Evolutionary conservation across 2,888 invertebrate genomes (phyloP).

Genomic region (Macrophya annulata): DNA sequence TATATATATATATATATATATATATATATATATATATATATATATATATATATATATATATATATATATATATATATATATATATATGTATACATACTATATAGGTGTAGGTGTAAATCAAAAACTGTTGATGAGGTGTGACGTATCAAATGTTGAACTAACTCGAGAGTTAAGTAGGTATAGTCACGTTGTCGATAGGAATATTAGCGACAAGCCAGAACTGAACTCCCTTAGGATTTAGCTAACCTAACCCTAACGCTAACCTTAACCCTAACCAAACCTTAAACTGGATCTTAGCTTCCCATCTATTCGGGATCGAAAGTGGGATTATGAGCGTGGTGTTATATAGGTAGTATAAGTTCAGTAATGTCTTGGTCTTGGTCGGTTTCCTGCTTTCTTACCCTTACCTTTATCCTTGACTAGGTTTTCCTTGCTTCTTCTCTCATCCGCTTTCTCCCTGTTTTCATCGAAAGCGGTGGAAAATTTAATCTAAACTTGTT

Average conservation of each 20-base stretch:
- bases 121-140: constrained; percentile 19
- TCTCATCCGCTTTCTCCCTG: neutral
- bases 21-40: too few relatives aligned
- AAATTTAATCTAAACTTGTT: constrained; percentile 51
- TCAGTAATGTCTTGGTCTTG: neutral
- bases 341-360: neutral
- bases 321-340: constrained; percentile 7
- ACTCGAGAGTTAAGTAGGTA: neutral
- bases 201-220: constrained; percentile 17
- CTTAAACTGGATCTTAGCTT: constrained; percentile 35
- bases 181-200: constrained; percentile 43
- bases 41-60: too few relatives aligned
- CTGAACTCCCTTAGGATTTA: constrained; percentile 28
- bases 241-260: constrained; percentile 28
- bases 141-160: constrained; percentile 24
- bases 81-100: too few relatives aligned
- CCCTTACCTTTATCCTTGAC: constrained; percentile 4
- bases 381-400: neutral
- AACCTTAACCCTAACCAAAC: constrained; percentile 12
- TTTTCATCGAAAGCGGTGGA: constrained; percentile 43
- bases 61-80: too few relatives aligned
- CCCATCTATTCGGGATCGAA: neutral
- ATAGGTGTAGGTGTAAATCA: neutral
- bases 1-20: too few relatives aligned
- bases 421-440: neutral